Evolutionary conservation across 2,888 invertebrate genomes (phyloP), one percentile per base, ranked within the genome.

Genomic region (Folsomia manolachei): DNA sequence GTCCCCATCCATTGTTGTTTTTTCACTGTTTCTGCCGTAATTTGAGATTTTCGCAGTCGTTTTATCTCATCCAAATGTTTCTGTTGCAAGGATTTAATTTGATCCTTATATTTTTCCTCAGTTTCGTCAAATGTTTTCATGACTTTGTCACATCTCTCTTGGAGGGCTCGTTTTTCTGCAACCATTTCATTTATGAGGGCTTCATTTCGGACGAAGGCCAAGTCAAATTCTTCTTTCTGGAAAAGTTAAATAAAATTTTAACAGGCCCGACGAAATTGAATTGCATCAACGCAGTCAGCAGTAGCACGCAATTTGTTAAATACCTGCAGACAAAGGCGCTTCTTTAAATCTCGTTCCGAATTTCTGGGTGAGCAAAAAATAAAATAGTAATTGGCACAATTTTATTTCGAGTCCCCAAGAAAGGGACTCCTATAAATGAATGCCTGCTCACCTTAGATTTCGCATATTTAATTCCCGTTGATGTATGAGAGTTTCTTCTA

Each of bases 1-100:
- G 89, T 89, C 67, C 92, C 89, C 60, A 93, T 89, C 93, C 94
- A 93, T 68, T 90, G 88, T 82, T 93, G 92, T 25, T 90, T 84
- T 11, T 88, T 84, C 18, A 89, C 85, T 82, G 91, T 93, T 82
- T 94, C 93, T 0, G 91, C 90, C 26, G 91, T 92, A 25, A 88
- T 86, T 77, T 90, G 90, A 81, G 90, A 90, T 82, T 93, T 92
- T 82, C 90, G 90, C 51, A 89, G 87, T 78, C 90, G 89, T 64
- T 90, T 87, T 67, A 93, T 82, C 82, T 94, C 93, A 1, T 93
- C 86, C 77, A 89, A 87, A 82, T 93, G 89, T 27, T 90, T 88
- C 73, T 93, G 92, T 73, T 91, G 90, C 64, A 90, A 84, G 26
- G 90, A 88, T 82, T 89, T 90, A 78, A 90, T 84, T 27, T 89